phyloP scores from a whole-genome alignment of 1,140 invertebrate genomes.

The Medauroidea extradentata region DNA sequence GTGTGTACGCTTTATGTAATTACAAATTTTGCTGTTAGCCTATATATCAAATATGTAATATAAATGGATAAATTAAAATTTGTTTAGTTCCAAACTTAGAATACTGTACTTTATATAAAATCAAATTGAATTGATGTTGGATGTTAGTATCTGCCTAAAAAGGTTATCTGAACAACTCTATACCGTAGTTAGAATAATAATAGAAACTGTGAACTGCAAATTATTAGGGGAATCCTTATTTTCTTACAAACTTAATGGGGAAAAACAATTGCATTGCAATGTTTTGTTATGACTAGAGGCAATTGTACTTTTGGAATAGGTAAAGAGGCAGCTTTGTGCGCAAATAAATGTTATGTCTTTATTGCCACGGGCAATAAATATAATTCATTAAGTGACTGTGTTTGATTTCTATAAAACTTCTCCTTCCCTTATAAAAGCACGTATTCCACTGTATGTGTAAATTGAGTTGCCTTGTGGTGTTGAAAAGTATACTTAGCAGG shows the following conservation, averaged over 20 bases:
- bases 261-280: not conserved
- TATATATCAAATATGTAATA: too few species aligned
- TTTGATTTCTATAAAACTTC: not conserved
- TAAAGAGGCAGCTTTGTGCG: constrained; percentile 9
- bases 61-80: too few species aligned
- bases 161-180: not conserved
- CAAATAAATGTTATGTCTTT: not conserved
- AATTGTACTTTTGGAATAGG: constrained; percentile 4
- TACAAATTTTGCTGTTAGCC: too few species aligned
- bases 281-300: not conserved
- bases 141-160: not conserved
- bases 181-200: not conserved
- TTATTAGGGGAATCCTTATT: not conserved
- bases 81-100: too few species aligned
- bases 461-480: too few species aligned
- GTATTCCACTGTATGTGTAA: too few species aligned
- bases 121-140: too few species aligned
- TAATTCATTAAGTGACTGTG: not conserved
- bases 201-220: not conserved
- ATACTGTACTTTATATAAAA: too few species aligned
- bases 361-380: not conserved
- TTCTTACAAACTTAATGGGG: not conserved
- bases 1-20: too few species aligned
- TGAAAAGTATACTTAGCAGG: too few species aligned
- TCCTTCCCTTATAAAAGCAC: too few species aligned